These are phyloP conservation scores for Blera fallax DNA, from an alignment of 2,888 invertebrate species.

Conservation along the genomic window DNA sequence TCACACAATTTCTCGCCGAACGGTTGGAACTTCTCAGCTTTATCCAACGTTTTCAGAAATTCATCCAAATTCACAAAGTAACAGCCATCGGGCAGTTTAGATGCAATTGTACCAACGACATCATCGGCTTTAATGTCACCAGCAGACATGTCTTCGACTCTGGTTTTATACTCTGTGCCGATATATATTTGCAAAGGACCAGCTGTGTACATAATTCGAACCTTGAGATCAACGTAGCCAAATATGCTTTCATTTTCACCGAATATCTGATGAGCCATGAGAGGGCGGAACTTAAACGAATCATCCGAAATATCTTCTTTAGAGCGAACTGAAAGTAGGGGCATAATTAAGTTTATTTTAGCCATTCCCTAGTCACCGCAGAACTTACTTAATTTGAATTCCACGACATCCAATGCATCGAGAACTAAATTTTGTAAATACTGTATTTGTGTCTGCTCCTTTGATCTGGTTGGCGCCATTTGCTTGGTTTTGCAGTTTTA, in stretches of 20 bases:
- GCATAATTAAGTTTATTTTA: not conserved
- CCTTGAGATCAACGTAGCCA: slow-evolving; percentile 92
- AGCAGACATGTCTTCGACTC: slow-evolving; percentile 83
- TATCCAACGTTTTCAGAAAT: slow-evolving; percentile 86
- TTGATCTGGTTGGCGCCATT: slow-evolving; percentile 35
- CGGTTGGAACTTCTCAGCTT: slow-evolving; percentile 90
- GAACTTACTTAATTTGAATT: slow-evolving; percentile 80
- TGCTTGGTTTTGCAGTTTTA: not conserved
- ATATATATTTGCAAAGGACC: slow-evolving; percentile 91
- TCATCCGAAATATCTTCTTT: slow-evolving; percentile 78
- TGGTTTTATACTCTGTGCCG: slow-evolving; percentile 86
- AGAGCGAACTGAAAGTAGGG: slow-evolving; percentile 38
- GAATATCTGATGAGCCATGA: slow-evolving; percentile 96
- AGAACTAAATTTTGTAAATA: slow-evolving; percentile 78
- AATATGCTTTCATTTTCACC: slow-evolving; percentile 96
- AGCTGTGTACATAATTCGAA: slow-evolving; percentile 91
- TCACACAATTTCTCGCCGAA: slow-evolving; percentile 87
- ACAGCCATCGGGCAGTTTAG: slow-evolving; percentile 88
- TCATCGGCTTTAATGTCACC: slow-evolving; percentile 87
- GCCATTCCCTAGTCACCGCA: not conserved
- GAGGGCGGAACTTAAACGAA: slow-evolving; percentile 87
- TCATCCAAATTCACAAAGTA: slow-evolving; percentile 87
- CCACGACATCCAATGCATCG: slow-evolving; percentile 79
- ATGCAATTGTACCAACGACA: slow-evolving; percentile 86
- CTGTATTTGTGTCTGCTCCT: slow-evolving; percentile 78